A percentile compares a stretch with the other conserved stretches of the same genome.
phyloP scores from a whole-genome alignment of 2,888 invertebrate genomes.

The Helobdella robusta region DNA sequence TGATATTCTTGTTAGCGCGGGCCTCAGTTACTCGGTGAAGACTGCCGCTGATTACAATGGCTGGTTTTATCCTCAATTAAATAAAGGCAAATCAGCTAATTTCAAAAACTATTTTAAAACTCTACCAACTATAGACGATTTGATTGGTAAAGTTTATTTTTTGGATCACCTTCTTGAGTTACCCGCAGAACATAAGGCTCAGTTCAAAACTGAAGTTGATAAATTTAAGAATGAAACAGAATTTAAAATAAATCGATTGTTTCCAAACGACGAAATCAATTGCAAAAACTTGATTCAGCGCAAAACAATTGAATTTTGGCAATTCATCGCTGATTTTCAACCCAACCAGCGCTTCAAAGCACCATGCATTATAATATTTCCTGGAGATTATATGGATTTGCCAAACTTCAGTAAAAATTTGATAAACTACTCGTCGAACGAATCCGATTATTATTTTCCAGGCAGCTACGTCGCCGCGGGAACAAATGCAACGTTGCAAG shows the following conservation, averaged over 20 bases:
- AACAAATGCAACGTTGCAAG: not conserved
- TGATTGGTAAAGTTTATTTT: not conserved
- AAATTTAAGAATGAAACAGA: slow-evolving; percentile 5
- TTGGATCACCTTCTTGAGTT: not conserved
- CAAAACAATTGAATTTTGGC: slow-evolving; percentile 5
- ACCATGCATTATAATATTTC: slow-evolving; percentile 33
- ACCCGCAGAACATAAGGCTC: not conserved
- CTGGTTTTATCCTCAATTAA: not conserved
- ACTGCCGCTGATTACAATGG: not conserved
- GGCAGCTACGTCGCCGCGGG: slow-evolving; percentile 33
- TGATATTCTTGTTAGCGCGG: slow-evolving; percentile 24
- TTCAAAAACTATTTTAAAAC: not conserved
- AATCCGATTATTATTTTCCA: slow-evolving; percentile 28
- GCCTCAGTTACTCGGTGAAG: slow-evolving; percentile 12
- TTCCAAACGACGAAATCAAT: not conserved
- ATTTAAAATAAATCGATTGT: not conserved
- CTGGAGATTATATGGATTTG: slow-evolving; percentile 32
- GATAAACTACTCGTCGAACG: slow-evolving; percentile 24
- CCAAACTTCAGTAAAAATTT: slow-evolving; percentile 19
- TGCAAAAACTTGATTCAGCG: not conserved
- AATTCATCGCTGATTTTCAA: not conserved
- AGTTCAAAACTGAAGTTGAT: not conserved
- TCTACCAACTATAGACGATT: not conserved
- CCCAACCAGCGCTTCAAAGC: slow-evolving; percentile 21
- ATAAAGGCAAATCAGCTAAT: slow-evolving; percentile 12